Evolutionary conservation across 2,888 invertebrate genomes (phyloP), one percentile per base, ranked within the genome.

Genomic region (Pristionchus entomophagus): DNA sequence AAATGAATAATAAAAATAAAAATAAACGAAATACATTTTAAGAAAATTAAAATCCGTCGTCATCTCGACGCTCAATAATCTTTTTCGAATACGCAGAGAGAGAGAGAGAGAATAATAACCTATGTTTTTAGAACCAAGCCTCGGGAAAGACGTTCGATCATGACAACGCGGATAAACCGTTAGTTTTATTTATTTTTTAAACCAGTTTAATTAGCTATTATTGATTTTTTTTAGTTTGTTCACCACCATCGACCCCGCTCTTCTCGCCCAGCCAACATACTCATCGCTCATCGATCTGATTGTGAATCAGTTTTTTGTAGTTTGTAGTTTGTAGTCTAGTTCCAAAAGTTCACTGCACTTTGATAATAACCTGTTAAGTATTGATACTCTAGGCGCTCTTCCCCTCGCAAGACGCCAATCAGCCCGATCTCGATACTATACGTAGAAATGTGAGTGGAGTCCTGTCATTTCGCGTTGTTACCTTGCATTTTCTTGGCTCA

Each of bases 201-300:
- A n/a, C n/a, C n/a, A n/a, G n/a, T n/a, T n/a, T n/a, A n/a, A n/a
- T n/a, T n/a, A n/a, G n/a, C n/a, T n/a, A n/a, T n/a, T n/a, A n/a
- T n/a, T n/a, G n/a, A n/a, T n/a, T n/a, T n/a, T n/a, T n/a, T n/a
- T n/a, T n/a, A 84, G 87, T 5, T 86, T 91, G 12, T 91, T 91
- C 88, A 88, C 88, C 0, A 53, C 84, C 19, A 90, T 91, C 22
- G 90, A 90, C 53, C n/a, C 78, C 26, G 84, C 89, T 17, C 87
- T 91, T 22, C 12, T 81, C 0, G 80, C 53, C 12, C 80, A 62
- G 49, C 81, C 87, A 26, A 88, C 89, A 14, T 91, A 89, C 87
- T 83, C 84, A 0, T 87, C 88, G 26, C 86, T 91, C 41, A 87
- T 45, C 86, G 89, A n/a, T 19, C 26, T 88, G 81, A 89, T 90